phyloP scores from a whole-genome alignment of 2,888 invertebrate species.

The Chloroclysta siterata region DNA sequence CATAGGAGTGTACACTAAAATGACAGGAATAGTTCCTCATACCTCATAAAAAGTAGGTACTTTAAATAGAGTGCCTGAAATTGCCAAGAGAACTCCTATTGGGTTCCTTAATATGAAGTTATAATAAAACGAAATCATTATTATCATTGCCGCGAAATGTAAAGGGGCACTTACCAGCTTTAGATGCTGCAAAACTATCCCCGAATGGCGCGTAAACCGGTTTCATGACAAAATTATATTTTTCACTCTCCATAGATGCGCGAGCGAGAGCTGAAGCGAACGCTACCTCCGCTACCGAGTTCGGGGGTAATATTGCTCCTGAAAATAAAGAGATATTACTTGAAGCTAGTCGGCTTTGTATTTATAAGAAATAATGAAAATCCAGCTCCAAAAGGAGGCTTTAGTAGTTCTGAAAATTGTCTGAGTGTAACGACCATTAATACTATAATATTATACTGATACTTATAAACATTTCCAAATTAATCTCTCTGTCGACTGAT shows the following conservation, averaged over 20 bases:
- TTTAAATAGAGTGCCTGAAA: not conserved
- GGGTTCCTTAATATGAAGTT: constrained; percentile 11
- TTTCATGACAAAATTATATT: constrained; percentile 67
- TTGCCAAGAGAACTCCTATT: constrained; percentile 15
- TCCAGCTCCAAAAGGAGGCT: too few species aligned
- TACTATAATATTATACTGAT: too few species aligned
- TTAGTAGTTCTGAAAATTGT: too few species aligned
- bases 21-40: not conserved
- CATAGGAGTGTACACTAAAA: not conserved
- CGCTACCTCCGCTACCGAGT: constrained; percentile 72
- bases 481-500: too few species aligned
- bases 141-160: constrained; percentile 25
- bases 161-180: constrained; percentile 61
- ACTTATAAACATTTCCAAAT: too few species aligned
- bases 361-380: too few species aligned
- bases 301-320: constrained; percentile 76
- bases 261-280: constrained; percentile 70
- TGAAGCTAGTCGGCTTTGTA: too few species aligned
- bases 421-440: too few species aligned
- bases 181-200: constrained; percentile 74
- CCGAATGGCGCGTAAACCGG: constrained; percentile 63
- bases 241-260: constrained; percentile 75
- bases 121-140: constrained; percentile 26
- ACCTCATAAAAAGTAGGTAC: not conserved
- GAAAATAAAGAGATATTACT: constrained; percentile 15